Evolutionary conservation across 2,888 invertebrate species (phyloP).

Genomic region (Abscondita cerata): DNA sequence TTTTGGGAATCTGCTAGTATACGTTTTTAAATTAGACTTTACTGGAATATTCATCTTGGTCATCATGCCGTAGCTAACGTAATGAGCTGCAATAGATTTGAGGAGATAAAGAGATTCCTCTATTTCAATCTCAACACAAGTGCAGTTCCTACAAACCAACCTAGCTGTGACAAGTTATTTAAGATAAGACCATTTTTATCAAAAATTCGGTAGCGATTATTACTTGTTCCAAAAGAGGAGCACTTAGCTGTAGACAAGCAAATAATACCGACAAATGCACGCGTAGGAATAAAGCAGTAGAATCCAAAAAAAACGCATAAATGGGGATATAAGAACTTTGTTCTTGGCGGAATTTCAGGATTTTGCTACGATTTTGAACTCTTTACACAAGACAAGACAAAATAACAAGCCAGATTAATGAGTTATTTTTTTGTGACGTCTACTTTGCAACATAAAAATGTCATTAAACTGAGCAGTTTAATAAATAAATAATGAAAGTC

Average conservation of each 20-base stretch:
- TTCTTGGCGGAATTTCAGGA: conserved; percentile 49
- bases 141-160: conserved; percentile 17
- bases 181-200: conserved; percentile 42
- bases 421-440: too few species aligned
- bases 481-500: too few species aligned
- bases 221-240: conserved; percentile 47
- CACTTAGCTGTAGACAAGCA: conserved; percentile 49
- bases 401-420: too few species aligned
- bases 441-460: too few species aligned
- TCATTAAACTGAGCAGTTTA: too few species aligned
- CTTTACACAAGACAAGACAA: too few species aligned
- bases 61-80: neutral
- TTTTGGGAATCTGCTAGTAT: too few species aligned
- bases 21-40: too few species aligned
- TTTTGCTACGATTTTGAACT: conserved; percentile 53
- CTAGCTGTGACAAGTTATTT: conserved; percentile 44
- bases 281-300: conserved; percentile 44
- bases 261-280: conserved; percentile 50
- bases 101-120: conserved; percentile 36
- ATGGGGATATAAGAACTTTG: conserved; percentile 50
- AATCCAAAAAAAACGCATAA: conserved; percentile 52
- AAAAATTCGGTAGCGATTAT: conserved; percentile 30
- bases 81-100: conserved; percentile 38
- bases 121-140: conserved; percentile 34
- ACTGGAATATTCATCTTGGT: too few species aligned